phyloP scores from a whole-genome alignment of 2,888 invertebrate species.

The Calephelis perditalis region DNA sequence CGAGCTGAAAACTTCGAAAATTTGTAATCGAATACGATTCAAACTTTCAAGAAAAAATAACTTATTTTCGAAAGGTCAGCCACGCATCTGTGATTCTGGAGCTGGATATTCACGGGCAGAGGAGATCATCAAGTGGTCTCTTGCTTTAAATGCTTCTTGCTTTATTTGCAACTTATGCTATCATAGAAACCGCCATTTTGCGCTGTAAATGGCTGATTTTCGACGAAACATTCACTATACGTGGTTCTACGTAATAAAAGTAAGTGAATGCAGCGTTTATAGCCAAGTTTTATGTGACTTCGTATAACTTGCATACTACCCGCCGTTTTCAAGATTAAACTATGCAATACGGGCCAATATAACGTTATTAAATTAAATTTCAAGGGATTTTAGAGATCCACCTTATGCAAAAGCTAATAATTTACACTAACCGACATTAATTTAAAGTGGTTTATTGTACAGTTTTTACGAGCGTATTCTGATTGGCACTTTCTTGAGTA shows the following conservation, averaged over 20 bases:
- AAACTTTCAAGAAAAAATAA: no score
- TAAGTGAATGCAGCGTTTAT: conserved; percentile 63
- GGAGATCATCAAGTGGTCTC: background rate
- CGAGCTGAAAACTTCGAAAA: no score
- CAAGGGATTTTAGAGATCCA: conserved; percentile 39
- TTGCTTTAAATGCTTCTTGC: background rate
- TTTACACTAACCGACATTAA: conserved; percentile 44
- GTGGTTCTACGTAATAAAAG: conserved; percentile 51
- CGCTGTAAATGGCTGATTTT: conserved; percentile 42
- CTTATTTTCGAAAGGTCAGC: no score
- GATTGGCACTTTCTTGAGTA: conserved; percentile 45
- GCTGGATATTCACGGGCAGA: no score
- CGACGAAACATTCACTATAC: conserved; percentile 40
- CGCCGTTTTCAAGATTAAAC: conserved; percentile 53
- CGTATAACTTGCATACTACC: conserved; percentile 49
- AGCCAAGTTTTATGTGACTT: conserved; percentile 52
- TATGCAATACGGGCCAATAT: conserved; percentile 42
- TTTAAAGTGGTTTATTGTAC: conserved; percentile 47
- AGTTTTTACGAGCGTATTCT: conserved; percentile 39
- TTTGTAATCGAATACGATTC: no score
- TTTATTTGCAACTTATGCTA: conserved; percentile 4
- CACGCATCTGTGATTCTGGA: no score
- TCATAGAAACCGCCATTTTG: conserved; percentile 21
- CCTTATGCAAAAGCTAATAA: conserved; percentile 40
- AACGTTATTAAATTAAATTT: conserved; percentile 55